Evolutionary conservation across 1,140 invertebrate genomes (phyloP).

Genomic region (Penaeus vannamei): DNA sequence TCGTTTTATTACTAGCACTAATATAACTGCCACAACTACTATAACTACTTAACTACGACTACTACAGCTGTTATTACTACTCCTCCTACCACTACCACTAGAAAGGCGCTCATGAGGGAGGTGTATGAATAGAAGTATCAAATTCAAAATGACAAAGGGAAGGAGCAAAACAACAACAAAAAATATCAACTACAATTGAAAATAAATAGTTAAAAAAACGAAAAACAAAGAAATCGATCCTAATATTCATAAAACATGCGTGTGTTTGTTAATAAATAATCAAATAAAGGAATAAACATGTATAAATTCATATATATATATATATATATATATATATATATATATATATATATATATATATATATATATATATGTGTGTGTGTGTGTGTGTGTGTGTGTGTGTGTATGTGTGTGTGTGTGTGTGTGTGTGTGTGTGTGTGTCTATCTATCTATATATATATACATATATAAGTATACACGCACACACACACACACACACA

Average conservation of each 20-base stretch:
- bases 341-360: constrained; percentile 49
- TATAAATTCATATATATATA: constrained; percentile 29
- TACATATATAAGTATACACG: constrained; percentile 39
- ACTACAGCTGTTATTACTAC: too few species aligned
- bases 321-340: constrained; percentile 49
- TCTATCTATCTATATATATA: too few species aligned
- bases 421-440: constrained; percentile 16
- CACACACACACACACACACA: constrained; percentile 8
- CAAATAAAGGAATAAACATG: constrained; percentile 4
- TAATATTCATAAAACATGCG: background rate
- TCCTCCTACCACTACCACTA: too few species aligned
- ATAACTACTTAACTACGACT: too few species aligned
- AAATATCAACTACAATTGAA: background rate
- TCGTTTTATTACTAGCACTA: too few species aligned
- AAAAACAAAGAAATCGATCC: background rate
- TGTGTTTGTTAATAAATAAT: background rate
- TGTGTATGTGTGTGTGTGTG: constrained; percentile 28
- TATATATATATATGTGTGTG: constrained; percentile 39
- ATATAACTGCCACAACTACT: too few species aligned
- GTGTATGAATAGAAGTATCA: too few species aligned
- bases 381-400: constrained; percentile 24
- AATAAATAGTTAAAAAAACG: background rate
- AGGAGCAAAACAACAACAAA: too few species aligned
- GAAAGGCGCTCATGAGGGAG: too few species aligned
- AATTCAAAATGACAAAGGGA: too few species aligned